These are phyloP conservation scores for Episyrphus balteatus DNA, from an alignment of 1,140 invertebrate genomes.

Conservation along the genomic window DNA sequence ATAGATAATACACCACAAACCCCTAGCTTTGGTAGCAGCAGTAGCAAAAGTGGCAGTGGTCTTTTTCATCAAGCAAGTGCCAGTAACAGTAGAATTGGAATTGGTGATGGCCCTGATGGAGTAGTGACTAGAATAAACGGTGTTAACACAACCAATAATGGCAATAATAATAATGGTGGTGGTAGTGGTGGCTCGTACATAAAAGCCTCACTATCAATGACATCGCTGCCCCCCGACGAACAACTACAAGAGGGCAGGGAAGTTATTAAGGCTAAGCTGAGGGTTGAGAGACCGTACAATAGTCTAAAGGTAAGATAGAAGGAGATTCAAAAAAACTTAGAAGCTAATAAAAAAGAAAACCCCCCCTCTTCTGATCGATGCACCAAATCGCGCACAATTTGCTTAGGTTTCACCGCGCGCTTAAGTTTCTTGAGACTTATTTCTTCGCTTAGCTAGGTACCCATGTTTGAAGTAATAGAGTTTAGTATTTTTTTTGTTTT, in stretches of 20 bases:
- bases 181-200: conserved; percentile 10
- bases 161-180: conserved; percentile 1
- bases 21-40: no score
- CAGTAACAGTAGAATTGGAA: no score
- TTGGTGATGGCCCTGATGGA: no score
- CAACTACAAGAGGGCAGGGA: conserved; percentile 26
- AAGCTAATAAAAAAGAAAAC: not conserved
- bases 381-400: not conserved
- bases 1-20: no score
- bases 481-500: no score
- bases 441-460: not conserved
- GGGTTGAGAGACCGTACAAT: conserved; percentile 46
- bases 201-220: conserved; percentile 34
- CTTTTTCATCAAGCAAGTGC: no score
- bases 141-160: not conserved
- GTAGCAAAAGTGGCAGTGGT: no score
- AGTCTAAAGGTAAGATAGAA: conserved; percentile 51
- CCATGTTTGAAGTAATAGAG: not conserved
- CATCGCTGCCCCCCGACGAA: conserved; percentile 28
- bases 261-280: conserved; percentile 29
- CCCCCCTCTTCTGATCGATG: not conserved
- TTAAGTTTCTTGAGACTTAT: not conserved
- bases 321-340: no score
- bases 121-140: no score
- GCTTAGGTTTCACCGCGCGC: not conserved